These are phyloP conservation scores for Dendroctonus valens DNA, from an alignment of 1,140 invertebrate species.

Conservation along the genomic window DNA sequence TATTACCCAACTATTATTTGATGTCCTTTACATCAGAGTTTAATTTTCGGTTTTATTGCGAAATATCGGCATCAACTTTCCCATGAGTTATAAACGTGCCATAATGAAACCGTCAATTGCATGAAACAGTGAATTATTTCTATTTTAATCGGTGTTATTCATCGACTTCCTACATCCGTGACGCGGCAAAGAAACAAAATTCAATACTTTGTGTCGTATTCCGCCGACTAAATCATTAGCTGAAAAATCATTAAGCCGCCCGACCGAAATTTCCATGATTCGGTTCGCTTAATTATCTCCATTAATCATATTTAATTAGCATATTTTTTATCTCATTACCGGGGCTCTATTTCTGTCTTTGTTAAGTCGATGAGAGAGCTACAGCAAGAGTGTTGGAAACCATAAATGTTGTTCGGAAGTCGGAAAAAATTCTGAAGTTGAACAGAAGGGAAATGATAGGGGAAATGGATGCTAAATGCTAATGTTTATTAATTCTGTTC, in stretches of 20 bases:
- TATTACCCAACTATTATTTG: no score
- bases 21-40: no score
- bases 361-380: background rate
- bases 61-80: no score
- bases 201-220: conserved; percentile 18
- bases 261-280: conserved; percentile 30
- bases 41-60: no score
- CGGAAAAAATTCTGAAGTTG: background rate
- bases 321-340: conserved; percentile 29
- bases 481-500: background rate
- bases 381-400: background rate
- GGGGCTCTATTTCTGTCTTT: conserved; percentile 8
- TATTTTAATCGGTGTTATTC: conserved; percentile 7
- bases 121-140: background rate
- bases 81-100: no score
- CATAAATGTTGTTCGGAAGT: background rate
- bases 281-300: conserved; percentile 30
- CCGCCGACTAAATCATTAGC: conserved; percentile 23
- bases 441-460: background rate
- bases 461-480: background rate
- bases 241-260: conserved; percentile 30
- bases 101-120: no score
- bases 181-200: conserved; percentile 8
- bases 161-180: conserved; percentile 16
- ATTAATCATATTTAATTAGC: conserved; percentile 36